phyloP scores from a whole-genome alignment of 2,888 invertebrate genomes.

The Andrena fulva region DNA sequence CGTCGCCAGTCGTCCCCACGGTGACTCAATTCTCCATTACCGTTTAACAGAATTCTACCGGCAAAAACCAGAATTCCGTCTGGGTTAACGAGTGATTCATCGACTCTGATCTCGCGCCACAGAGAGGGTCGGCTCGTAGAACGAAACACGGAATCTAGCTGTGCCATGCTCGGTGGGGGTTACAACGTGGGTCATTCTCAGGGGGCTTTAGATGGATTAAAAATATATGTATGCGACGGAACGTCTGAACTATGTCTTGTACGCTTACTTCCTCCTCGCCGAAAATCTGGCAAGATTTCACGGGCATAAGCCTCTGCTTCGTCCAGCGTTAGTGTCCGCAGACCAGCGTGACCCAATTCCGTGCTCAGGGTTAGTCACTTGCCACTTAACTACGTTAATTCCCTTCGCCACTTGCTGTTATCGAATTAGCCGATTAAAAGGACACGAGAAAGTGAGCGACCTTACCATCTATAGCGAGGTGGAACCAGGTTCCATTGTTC shows the following conservation, averaged over 20 bases:
- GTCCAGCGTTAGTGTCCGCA: conserved; percentile 50
- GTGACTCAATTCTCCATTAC: conserved; percentile 50
- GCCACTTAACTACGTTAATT: conserved; percentile 61
- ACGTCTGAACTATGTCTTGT: not conserved
- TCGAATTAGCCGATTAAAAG: conserved; percentile 51
- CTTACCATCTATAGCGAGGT: conserved; percentile 94
- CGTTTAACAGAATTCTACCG: conserved; percentile 45
- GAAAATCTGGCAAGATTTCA: conserved; percentile 45
- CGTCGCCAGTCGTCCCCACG: conserved; percentile 10
- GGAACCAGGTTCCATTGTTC: conserved; percentile 96
- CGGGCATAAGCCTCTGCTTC: conserved; percentile 42
- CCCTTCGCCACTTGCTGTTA: conserved; percentile 57
- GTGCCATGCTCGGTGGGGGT: not conserved
- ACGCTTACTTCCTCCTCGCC: conserved; percentile 53
- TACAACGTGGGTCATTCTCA: too few relatives aligned
- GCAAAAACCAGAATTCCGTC: conserved; percentile 53
- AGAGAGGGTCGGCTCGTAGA: conserved; percentile 10
- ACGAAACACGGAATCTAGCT: not conserved
- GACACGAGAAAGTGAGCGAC: conserved; percentile 46
- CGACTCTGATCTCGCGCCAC: conserved; percentile 16
- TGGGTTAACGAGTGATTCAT: conserved; percentile 52
- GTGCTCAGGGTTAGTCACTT: conserved; percentile 61
- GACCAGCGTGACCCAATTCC: conserved; percentile 63
- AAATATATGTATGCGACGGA: too few relatives aligned
- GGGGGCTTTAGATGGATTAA: too few relatives aligned